phyloP scores from a whole-genome alignment of 1,140 invertebrate species.

The Branchinecta lindahli region DNA sequence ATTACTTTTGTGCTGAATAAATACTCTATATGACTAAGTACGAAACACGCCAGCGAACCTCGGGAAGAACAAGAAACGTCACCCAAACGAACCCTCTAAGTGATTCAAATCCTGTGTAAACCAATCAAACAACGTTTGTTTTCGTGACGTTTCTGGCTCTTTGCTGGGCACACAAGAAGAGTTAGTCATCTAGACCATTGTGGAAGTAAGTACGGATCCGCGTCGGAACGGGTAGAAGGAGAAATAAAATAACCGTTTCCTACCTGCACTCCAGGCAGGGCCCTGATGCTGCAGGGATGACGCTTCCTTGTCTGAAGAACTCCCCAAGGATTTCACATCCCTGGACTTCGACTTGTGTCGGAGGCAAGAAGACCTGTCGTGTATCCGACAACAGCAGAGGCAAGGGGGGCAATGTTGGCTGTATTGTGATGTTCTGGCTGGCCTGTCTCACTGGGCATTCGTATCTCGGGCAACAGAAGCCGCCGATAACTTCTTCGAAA shows the following conservation, averaged over 20 bases:
- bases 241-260: slow-evolving; percentile 34
- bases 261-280: slow-evolving; percentile 83
- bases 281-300: slow-evolving; percentile 63
- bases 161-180: no score
- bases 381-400: slow-evolving; percentile 20
- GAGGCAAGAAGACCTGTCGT: slow-evolving; percentile 14
- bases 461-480: slow-evolving; percentile 86
- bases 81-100: no score
- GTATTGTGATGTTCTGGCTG: slow-evolving; percentile 54
- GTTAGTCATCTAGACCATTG: no score
- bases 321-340: slow-evolving; percentile 69
- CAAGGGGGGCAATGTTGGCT: slow-evolving; percentile 45
- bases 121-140: no score
- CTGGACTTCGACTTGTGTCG: slow-evolving; percentile 18
- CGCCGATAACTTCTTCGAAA: slow-evolving; percentile 72
- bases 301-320: slow-evolving; percentile 64
- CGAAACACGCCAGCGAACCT: no score
- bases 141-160: no score
- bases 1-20: no score
- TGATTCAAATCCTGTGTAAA: no score
- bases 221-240: no score
- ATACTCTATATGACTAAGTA: no score
- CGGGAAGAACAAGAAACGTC: no score
- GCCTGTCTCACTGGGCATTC: slow-evolving; percentile 63
- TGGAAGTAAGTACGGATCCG: no score